Conservation (phyloP, 2,797 vertebrate genomes). For the Linurgus olivaceus region DNA sequence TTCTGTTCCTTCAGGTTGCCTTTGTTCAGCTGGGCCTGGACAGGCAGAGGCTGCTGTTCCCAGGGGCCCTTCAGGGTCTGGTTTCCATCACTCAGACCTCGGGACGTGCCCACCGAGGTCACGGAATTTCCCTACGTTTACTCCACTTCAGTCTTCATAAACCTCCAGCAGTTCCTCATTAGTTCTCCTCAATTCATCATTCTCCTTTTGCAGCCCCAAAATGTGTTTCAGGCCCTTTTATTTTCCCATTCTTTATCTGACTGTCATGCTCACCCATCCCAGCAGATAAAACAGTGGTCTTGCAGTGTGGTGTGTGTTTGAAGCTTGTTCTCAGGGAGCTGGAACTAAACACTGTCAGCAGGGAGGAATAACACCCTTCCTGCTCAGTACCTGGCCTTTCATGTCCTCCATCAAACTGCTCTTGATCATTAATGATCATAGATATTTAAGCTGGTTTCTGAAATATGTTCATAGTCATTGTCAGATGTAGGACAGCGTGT, state of each 20-base stretch:
- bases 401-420: not conserved
- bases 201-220: not conserved
- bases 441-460: not conserved
- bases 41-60: not conserved
- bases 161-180: slow-evolving; percentile 38
- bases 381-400: slow-evolving; percentile 9
- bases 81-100: not conserved
- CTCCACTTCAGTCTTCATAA: slow-evolving; percentile 8
- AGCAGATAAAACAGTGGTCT: not conserved
- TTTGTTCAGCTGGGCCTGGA: not conserved
- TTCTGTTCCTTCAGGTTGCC: not conserved
- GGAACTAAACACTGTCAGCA: slow-evolving; percentile 1
- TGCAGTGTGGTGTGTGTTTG: not conserved
- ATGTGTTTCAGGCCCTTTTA: not conserved
- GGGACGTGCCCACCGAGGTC: not conserved
- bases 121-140: not conserved
- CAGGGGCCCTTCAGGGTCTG: not conserved
- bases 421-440: not conserved
- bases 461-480: not conserved
- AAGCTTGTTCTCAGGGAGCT: not conserved
- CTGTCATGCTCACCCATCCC: not conserved
- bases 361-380: not conserved
- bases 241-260: slow-evolving; percentile 21
- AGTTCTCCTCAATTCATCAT: slow-evolving; percentile 7
- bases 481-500: not conserved